A percentile compares a stretch with the other conserved stretches of the same genome.
Evolutionary conservation across 2,888 invertebrate genomes (phyloP).

Genomic region (Sepioteuthis lessoniana): DNA sequence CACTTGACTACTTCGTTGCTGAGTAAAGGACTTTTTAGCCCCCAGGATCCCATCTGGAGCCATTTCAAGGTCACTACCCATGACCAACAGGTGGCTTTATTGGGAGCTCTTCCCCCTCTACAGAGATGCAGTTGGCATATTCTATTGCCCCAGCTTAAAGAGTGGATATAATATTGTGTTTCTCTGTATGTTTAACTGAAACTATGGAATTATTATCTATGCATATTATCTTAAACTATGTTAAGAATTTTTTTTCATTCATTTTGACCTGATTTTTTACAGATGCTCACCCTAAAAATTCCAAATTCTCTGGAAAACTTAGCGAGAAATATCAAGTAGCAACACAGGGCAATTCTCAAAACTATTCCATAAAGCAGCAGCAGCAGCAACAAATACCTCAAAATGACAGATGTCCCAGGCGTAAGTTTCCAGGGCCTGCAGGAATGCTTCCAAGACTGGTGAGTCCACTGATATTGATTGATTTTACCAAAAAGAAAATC

Average conservation of each 20-base stretch:
- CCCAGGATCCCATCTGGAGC: too few species aligned
- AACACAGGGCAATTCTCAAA: background rate
- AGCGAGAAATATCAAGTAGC: background rate
- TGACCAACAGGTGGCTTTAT: too few species aligned
- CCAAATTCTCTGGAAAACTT: background rate
- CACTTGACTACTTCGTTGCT: too few species aligned
- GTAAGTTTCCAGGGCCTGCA: slow-evolving; percentile 73
- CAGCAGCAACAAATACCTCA: background rate
- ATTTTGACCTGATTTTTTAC: background rate
- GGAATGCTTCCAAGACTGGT: slow-evolving; percentile 70
- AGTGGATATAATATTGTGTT: too few species aligned
- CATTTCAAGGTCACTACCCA: too few species aligned
- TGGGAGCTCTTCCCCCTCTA: too few species aligned
- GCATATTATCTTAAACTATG: background rate
- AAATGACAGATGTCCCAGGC: slow-evolving; percentile 52
- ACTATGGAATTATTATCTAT: too few species aligned
- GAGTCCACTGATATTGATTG: slow-evolving; percentile 49
- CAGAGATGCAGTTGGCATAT: too few species aligned
- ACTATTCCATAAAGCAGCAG: background rate
- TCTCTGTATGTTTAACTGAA: too few species aligned
- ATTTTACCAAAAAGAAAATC: background rate
- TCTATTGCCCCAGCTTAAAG: too few species aligned
- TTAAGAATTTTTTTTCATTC: background rate
- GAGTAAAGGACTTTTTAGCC: too few species aligned
- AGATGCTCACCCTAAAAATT: background rate